Conservation (phyloP, 2,888 invertebrate genomes). For the Stenolophus ochropezus region DNA sequence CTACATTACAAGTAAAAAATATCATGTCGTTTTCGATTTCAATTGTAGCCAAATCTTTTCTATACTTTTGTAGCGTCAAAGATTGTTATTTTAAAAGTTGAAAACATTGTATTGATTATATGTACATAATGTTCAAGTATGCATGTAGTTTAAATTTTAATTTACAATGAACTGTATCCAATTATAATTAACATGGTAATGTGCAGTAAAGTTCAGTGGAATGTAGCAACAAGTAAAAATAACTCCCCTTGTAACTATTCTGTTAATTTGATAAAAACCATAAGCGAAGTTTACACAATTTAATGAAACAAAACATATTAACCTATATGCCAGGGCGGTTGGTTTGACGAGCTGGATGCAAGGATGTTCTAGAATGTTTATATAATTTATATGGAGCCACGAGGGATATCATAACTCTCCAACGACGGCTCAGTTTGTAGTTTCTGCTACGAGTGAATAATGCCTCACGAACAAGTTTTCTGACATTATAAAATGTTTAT, state of each 20-base stretch:
- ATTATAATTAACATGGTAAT: no score
- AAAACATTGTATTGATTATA: no score
- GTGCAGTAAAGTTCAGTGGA: no score
- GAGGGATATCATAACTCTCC: conserved; percentile 32
- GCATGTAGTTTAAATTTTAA: no score
- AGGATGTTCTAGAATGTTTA: conserved; percentile 1
- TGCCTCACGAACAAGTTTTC: conserved; percentile 19
- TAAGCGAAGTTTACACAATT: background rate
- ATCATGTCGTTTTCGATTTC: no score
- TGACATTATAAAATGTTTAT: conserved; percentile 44
- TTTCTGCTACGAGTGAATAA: background rate
- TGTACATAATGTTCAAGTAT: no score
- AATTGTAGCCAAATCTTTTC: no score
- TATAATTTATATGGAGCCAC: conserved; percentile 31
- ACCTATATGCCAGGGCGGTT: background rate
- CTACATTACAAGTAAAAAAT: no score
- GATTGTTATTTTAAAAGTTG: no score
- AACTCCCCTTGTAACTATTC: background rate
- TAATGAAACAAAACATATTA: conserved; percentile 37
- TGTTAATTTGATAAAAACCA: background rate
- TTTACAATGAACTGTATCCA: no score
- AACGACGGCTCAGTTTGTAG: conserved; percentile 6
- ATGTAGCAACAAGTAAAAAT: background rate
- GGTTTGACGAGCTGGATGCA: background rate
- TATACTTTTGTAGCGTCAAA: no score